A percentile compares a stretch with the other conserved stretches of the same genome.
Conservation (phyloP, 2,888 invertebrate genomes). For the Tanypteryx hageni region DNA sequence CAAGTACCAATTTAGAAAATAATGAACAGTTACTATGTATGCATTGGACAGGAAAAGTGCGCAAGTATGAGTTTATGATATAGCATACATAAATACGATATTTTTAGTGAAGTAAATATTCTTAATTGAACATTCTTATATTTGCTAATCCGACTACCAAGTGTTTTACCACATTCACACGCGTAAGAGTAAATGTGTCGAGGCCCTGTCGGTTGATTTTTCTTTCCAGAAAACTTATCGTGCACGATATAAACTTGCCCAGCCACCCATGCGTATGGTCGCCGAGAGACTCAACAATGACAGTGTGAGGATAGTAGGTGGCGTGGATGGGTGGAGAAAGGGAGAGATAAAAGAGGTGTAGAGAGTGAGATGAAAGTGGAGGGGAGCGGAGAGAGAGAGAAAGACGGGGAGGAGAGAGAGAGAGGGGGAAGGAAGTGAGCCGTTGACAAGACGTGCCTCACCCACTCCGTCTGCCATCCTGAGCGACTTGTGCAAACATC, state of each 20-base stretch:
- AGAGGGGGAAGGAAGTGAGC: slow-evolving; percentile 41
- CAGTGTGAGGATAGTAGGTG: slow-evolving; percentile 48
- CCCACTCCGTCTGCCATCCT: slow-evolving; percentile 59
- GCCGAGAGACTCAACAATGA: slow-evolving; percentile 50
- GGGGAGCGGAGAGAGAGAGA: slow-evolving; percentile 10
- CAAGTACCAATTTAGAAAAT: no score
- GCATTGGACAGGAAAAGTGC: no score
- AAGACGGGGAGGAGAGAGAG: neutral
- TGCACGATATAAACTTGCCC: neutral
- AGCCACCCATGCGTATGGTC: neutral
- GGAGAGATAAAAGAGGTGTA: neutral
- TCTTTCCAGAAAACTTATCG: neutral
- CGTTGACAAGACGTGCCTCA: slow-evolving; percentile 62
- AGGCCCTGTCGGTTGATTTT: neutral
- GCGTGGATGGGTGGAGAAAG: slow-evolving; percentile 24
- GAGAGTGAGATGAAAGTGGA: no score
- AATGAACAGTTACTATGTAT: no score
- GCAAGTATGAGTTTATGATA: no score
- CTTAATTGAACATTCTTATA: no score
- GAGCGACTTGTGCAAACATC: slow-evolving; percentile 59
- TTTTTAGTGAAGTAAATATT: no score
- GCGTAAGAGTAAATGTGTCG: no score
- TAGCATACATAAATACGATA: no score
- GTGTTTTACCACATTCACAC: no score
- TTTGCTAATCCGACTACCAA: no score